A percentile compares a stretch with the other conserved stretches of the same genome.
phyloP scores from a whole-genome alignment of 2,797 vertebrate genomes.

The Oceanodroma leucorhoa region DNA sequence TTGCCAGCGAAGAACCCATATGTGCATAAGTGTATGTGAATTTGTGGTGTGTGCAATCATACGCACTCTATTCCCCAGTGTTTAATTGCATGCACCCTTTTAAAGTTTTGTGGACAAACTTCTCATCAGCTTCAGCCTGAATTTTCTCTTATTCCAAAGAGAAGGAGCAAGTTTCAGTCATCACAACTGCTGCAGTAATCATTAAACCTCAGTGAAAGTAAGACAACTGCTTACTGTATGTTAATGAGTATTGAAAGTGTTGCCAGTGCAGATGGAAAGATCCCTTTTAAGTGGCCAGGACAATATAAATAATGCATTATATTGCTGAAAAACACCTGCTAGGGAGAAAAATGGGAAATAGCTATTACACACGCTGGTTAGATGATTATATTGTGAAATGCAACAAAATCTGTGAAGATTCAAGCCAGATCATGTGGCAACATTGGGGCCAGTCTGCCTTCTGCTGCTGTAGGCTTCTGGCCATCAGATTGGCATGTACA shows the following conservation, averaged over 20 bases:
- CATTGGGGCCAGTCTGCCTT: background rate
- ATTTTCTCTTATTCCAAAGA: background rate
- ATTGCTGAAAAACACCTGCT: conserved; percentile 26
- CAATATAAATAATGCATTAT: conserved; percentile 38
- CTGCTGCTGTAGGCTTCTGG: background rate
- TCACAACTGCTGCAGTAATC: background rate
- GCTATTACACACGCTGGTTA: background rate
- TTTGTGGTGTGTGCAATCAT: background rate
- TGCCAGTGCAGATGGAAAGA: conserved; percentile 40
- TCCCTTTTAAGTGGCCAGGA: conserved; percentile 1
- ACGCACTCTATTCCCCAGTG: accelerated
- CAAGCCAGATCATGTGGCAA: background rate
- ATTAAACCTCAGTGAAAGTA: background rate
- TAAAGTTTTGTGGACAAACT: background rate
- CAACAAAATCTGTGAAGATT: background rate
- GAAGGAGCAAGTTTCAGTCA: background rate
- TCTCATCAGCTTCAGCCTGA: background rate
- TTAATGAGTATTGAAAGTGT: background rate
- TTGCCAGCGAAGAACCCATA: background rate
- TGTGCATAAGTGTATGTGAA: accelerated
- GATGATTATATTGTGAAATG: background rate
- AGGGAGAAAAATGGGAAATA: background rate
- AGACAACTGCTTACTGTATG: background rate
- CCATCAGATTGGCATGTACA: accelerated
- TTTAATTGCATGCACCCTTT: background rate